A percentile compares a stretch with the other conserved stretches of the same genome.
These are phyloP conservation scores for Xyliphius kryptos DNA, from an alignment of 2,113 vertebrate genomes.

Conservation along the genomic window DNA sequence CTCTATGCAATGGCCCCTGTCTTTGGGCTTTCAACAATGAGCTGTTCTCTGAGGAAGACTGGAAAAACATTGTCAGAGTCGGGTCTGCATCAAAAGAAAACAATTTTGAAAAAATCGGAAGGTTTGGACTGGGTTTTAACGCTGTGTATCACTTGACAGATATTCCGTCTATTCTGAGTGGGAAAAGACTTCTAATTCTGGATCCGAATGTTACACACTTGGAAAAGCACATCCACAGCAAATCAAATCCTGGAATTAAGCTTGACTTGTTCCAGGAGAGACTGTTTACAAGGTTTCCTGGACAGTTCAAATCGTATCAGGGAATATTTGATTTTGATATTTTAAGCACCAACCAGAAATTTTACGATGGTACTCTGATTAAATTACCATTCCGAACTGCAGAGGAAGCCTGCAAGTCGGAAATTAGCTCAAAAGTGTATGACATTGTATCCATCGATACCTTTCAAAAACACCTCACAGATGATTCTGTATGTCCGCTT, in stretches of 20 bases:
- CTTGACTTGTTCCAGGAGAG: constrained; percentile 59
- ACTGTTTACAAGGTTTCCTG: constrained; percentile 63
- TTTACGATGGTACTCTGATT: constrained; percentile 70
- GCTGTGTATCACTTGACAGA: constrained; percentile 79
- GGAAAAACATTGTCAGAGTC: constrained; percentile 67
- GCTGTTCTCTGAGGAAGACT: constrained; percentile 68
- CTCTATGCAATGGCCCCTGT: constrained; percentile 73
- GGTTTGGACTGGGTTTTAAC: constrained; percentile 79
- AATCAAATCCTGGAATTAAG: constrained; percentile 69
- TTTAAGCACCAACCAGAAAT: constrained; percentile 44
- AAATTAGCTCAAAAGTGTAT: constrained; percentile 67
- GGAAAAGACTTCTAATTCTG: constrained; percentile 68
- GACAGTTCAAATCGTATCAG: constrained; percentile 72
- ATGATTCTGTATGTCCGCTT: constrained; percentile 55
- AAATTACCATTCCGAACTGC: constrained; percentile 72
- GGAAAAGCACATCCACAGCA: constrained; percentile 62
- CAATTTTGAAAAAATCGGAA: constrained; percentile 66
- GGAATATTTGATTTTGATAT: constrained; percentile 69
- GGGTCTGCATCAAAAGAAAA: constrained; percentile 72
- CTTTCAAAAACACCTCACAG: constrained; percentile 57
- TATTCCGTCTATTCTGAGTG: constrained; percentile 72
- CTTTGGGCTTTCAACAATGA: constrained; percentile 77
- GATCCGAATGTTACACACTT: constrained; percentile 79
- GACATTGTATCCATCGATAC: constrained; percentile 45
- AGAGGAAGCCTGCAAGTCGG: constrained; percentile 64